Base-by-base conservation (phyloP, 2,113 vertebrate species). In the Gnathonemus echidnorhynchus region DNA sequence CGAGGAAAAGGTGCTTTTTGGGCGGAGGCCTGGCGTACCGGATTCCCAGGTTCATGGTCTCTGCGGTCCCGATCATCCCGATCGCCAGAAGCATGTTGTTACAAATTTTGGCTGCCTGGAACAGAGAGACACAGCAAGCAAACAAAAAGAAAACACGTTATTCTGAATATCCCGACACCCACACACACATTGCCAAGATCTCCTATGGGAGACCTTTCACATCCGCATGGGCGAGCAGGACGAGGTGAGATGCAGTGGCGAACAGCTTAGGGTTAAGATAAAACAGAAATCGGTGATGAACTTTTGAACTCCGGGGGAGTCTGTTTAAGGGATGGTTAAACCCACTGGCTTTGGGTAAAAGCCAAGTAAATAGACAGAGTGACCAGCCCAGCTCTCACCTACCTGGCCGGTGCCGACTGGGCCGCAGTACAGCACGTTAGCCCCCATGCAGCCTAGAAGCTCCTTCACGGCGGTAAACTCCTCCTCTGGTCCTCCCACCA, bases 71-170 rank as follows among this genome's bases (percentile, higher is more conserved):
- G 92, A 99, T 98, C 98, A 99, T 99, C 90, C 97, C 96, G 70
- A 99, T 98, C 48, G 97, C 98, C 93, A 99, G 94, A 31, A 99
- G 96, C 98, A 99, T 97, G 93, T 99, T 99, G 95, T 99, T 99
- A 95, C 98, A 99, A 93, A 99, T 97, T 95, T 99, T 99, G 89
- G 97, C 97, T 70, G 98, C 97, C 98, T 99, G 92, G 3, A 70
- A 7, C 89, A 62, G 92, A 95, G 95, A 92, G 5, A 89, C 13
- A 45, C 4, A 45, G 4, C 31, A 27, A 11, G 21, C 11, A 31
- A 48, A 24, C 45, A 49, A 6, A 7, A 80, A 42, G 13, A 5
- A 42, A 19, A 42, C 35, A 42, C 27, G 31, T 80, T 4, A 42
- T 42, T 19, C 35, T 7, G 35, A 35, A 19, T 0, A 39, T 8